phyloP scores from a whole-genome alignment of 92 coral and sea anemone species.

The Epizoanthus illoricatus region DNA sequence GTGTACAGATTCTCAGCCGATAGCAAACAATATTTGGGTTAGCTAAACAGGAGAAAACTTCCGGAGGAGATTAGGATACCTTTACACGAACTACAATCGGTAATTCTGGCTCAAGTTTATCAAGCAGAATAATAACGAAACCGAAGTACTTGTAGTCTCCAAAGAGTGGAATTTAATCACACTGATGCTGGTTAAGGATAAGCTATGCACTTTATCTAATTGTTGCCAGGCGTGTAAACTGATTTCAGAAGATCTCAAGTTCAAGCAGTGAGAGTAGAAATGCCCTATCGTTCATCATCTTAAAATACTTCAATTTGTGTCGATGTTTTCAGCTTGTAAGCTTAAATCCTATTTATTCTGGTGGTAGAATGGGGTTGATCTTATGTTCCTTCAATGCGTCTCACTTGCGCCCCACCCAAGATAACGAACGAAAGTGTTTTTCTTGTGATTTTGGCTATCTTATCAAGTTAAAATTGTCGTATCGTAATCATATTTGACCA shows the following conservation, averaged over 20 bases:
- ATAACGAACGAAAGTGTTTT: neutral
- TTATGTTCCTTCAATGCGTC: neutral
- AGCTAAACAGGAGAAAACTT: neutral
- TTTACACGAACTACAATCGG: neutral
- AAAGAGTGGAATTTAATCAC: too few species aligned
- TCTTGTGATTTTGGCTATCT: neutral
- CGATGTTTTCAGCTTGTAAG: neutral
- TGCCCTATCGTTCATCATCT: neutral
- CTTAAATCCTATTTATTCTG: neutral
- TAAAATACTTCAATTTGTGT: neutral
- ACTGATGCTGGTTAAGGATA: too few species aligned
- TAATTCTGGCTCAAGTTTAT: too few species aligned
- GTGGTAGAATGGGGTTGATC: neutral
- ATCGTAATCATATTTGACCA: neutral
- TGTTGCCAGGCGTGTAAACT: neutral
- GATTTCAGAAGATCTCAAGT: neutral
- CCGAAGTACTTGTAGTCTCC: too few species aligned
- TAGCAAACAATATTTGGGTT: conserved; percentile 21
- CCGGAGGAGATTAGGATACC: conserved; percentile 17
- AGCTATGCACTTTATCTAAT: too few species aligned
- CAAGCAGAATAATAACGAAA: too few species aligned
- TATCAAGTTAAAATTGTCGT: neutral
- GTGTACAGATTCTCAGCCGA: neutral
- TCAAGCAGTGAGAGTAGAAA: neutral
- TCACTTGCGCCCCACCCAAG: neutral